Evolutionary conservation across 2,888 invertebrate species (phyloP).

Genomic region (Synergus laeviventris): DNA sequence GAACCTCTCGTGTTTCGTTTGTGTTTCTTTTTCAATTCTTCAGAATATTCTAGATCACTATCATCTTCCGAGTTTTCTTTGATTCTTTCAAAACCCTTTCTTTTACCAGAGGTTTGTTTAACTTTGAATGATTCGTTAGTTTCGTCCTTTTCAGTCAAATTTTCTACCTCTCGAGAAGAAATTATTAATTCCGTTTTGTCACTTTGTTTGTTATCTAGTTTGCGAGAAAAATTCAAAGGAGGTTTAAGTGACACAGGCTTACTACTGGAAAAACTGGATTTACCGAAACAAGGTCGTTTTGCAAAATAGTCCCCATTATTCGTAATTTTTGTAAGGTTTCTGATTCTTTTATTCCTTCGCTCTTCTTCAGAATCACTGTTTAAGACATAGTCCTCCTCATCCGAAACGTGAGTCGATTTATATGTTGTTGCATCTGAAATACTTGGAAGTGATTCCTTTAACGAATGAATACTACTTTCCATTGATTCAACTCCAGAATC

Average conservation of each 20-base stretch:
- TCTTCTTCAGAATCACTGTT: slow-evolving; percentile 84
- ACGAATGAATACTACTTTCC: slow-evolving; percentile 60
- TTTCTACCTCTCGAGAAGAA: background rate
- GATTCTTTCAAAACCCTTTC: slow-evolving; percentile 41
- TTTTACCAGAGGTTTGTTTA: background rate
- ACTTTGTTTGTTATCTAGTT: slow-evolving; percentile 23
- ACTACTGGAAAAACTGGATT: background rate
- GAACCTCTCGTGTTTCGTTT: slow-evolving; percentile 3
- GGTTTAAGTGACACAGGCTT: background rate
- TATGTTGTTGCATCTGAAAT: slow-evolving; percentile 7
- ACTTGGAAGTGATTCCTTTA: slow-evolving; percentile 46
- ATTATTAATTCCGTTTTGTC: background rate
- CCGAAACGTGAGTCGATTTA: slow-evolving; percentile 66
- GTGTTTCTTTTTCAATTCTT: slow-evolving; percentile 28
- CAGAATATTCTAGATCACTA: slow-evolving; percentile 55
- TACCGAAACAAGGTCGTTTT: slow-evolving; percentile 57
- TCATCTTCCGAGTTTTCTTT: slow-evolving; percentile 49
- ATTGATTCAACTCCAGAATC: slow-evolving; percentile 71
- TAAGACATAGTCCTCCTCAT: slow-evolving; percentile 83
- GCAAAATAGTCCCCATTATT: slow-evolving; percentile 50
- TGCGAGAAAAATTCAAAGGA: background rate
- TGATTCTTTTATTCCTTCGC: slow-evolving; percentile 74
- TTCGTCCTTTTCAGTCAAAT: background rate
- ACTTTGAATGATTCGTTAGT: background rate
- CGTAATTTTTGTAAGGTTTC: slow-evolving; percentile 79